Evolutionary conservation across 2,797 vertebrate genomes (phyloP).

Genomic region (Micromesistius poutassou): DNA sequence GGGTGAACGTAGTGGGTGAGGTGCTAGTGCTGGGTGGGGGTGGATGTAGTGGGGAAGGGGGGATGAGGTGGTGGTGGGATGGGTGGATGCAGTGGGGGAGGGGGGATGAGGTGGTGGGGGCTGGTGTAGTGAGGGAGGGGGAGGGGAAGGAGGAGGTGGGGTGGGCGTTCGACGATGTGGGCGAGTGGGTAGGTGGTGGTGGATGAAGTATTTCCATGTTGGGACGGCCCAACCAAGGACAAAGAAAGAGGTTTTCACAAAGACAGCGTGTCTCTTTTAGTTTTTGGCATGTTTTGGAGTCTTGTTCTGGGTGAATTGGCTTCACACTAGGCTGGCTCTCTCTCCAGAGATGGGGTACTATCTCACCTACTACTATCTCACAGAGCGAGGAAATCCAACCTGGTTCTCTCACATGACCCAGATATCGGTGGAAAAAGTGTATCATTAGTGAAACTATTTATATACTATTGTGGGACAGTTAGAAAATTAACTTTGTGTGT

Average conservation of each 20-base stretch:
- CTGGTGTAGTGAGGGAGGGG: slow-evolving; percentile 34
- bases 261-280: slow-evolving; percentile 64
- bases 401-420: not conserved
- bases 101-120: slow-evolving; percentile 19
- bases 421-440: not conserved
- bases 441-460: not conserved
- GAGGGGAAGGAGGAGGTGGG: slow-evolving; percentile 17
- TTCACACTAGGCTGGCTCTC: not conserved
- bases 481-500: not conserved
- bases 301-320: not conserved
- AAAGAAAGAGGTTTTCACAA: slow-evolving; percentile 69
- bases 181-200: slow-evolving; percentile 18
- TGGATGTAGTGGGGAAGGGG: slow-evolving; percentile 23
- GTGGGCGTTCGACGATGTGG: no score
- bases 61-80: slow-evolving; percentile 26
- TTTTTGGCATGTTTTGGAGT: not conserved
- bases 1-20: slow-evolving; percentile 41
- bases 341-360: not conserved
- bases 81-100: slow-evolving; percentile 36
- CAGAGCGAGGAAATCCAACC: not conserved
- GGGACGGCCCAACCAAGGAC: slow-evolving; percentile 67
- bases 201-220: slow-evolving; percentile 57
- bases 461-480: not conserved
- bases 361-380: no score
- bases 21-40: slow-evolving; percentile 5